Evolutionary conservation across 2,797 vertebrate genomes (phyloP), one percentile per base, ranked within the genome.

Genomic region (Pantherophis vulpinus): DNA sequence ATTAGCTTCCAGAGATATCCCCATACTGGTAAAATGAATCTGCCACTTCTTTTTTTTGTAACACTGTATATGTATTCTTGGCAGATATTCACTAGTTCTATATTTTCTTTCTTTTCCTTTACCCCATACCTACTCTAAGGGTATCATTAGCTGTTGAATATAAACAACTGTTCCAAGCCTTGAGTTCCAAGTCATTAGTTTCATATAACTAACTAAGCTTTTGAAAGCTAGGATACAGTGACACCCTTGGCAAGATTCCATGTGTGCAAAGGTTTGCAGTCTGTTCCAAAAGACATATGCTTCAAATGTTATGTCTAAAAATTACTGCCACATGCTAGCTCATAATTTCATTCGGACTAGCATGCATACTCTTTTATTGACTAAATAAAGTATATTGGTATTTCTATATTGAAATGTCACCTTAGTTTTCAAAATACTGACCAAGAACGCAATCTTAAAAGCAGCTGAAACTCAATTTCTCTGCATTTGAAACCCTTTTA

Each of bases 131-230:
- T 74, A 25, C 27, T 32, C 16, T 60, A n/a, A 70, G 16, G 23
- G 32, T n/a, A 18, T 89, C 10, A 42, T 89, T 89, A 66, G 25
- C 42, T 14, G 74, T 37, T 25, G 27, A 47, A 23, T n/a, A 54
- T 90, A 60, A 37, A 51, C 51, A 83, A 83, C 8, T 47, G 16
- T 29, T 83, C 5, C 79, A 7, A 23, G 12, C 27, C 63, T 89
- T 74, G 42, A 70, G 90, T 94, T 92, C 56, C 56, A 90, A 66
- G 27, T 23, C 56, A 74, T 91, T 93, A 88, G 58, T 20, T 74
- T 27, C 29, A 60, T 90, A 16, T 91, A 58, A 74, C 83, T 59
- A 42, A 56, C 58, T 51, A 60, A 58, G 47, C 47, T 88, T 25
- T 63, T 91, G 87, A 60, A 86, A 91, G n/a, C 42, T 32, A 63